Evolutionary conservation across 2,113 vertebrate species (phyloP).

Genomic region (Tiliqua scincoides): DNA sequence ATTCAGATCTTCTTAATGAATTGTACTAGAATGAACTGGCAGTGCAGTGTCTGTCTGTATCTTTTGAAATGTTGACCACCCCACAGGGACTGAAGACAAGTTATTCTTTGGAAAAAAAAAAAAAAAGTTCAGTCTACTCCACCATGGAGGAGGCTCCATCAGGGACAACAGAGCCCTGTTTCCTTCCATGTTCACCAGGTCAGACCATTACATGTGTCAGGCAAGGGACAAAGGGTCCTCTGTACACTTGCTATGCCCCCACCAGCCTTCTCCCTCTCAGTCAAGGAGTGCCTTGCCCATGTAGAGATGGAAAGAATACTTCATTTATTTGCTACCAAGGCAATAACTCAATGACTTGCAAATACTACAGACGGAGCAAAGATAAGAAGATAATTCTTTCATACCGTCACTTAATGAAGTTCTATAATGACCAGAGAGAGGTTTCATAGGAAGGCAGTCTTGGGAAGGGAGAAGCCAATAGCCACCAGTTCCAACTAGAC

Average conservation of each 20-base stretch:
- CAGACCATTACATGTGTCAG: no score
- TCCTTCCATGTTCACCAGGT: not conserved
- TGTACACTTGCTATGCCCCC: no score
- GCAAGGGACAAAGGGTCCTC: no score
- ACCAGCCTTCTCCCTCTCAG: no score
- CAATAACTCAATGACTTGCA: no score
- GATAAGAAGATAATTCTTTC: not conserved
- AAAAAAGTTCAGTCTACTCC: not conserved
- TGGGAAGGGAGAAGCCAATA: not conserved
- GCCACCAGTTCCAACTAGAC: not conserved
- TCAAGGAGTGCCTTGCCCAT: no score
- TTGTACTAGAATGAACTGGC: not conserved
- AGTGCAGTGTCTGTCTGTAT: not conserved
- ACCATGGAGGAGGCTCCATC: not conserved
- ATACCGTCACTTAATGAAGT: not conserved
- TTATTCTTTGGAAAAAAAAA: not conserved
- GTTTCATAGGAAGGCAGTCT: not conserved
- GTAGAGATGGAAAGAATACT: no score
- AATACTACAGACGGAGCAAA: no score
- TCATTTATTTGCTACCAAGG: no score
- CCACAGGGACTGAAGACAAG: no score
- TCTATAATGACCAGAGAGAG: not conserved
- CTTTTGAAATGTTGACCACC: not conserved
- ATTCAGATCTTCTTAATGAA: not conserved
- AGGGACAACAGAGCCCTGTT: not conserved